Conservation (phyloP, 2,113 vertebrate species). For the Trichomycterus rosablanca region DNA sequence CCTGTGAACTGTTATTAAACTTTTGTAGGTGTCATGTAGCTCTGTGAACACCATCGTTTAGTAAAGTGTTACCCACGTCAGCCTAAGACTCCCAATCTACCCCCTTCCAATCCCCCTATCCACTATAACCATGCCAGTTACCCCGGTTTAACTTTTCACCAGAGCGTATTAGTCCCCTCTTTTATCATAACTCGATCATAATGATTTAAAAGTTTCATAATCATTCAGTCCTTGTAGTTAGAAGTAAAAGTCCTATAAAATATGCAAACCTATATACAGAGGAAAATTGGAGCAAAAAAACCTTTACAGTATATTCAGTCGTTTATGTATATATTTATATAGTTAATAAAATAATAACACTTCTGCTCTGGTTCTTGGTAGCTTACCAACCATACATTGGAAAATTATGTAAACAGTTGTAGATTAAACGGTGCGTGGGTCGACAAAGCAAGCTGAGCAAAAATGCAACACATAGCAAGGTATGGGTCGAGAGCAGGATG, state of each 20-base stretch:
- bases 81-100: conserved; percentile 50
- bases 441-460: conserved; percentile 13
- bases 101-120: conserved; percentile 71
- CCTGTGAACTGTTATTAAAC: too few species aligned
- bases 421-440: conserved; percentile 72
- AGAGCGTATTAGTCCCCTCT: conserved; percentile 52
- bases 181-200: conserved; percentile 59
- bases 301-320: conserved; percentile 76
- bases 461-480: neutral
- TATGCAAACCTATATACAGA: conserved; percentile 99
- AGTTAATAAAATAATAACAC: conserved; percentile 85
- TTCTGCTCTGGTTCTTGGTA: conserved; percentile 83
- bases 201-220: conserved; percentile 62
- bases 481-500: conserved; percentile 10
- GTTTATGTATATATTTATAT: conserved; percentile 77
- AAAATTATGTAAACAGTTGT: conserved; percentile 91
- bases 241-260: conserved; percentile 99
- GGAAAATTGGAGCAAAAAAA: conserved; percentile 79
- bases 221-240: conserved; percentile 84
- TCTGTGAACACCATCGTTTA: neutral
- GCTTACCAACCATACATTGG: conserved; percentile 70
- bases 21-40: too few species aligned
- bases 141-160: conserved; percentile 38
- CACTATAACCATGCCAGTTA: conserved; percentile 32
- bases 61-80: neutral